Percentiles rank a stretch among this genome's conserved stretches.
These are phyloP conservation scores for Eulacestoma nigropectus DNA, from an alignment of 2,113 vertebrate species.

Conservation along the genomic window DNA sequence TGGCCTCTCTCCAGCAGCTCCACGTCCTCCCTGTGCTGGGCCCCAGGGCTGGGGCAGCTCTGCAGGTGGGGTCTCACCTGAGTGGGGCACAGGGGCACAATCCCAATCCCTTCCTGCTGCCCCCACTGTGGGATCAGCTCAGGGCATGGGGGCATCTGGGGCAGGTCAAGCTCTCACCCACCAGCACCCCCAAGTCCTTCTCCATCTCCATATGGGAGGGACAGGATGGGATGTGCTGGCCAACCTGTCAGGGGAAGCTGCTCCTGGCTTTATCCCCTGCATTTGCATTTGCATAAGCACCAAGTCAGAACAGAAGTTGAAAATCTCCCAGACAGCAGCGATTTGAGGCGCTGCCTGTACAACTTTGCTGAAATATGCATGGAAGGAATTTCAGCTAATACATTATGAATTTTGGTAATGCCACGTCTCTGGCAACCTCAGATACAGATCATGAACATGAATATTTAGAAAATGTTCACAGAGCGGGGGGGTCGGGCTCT, in stretches of 20 bases:
- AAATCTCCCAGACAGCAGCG: neutral
- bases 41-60: neutral
- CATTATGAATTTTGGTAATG: constrained; percentile 11
- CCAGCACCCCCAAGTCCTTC: neutral
- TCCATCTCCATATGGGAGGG: neutral
- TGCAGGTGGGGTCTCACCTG: neutral
- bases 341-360: neutral
- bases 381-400: neutral
- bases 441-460: neutral
- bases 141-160: fast-evolving
- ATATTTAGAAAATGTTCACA: neutral
- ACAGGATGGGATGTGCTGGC: neutral
- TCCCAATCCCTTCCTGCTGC: neutral
- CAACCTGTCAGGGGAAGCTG: neutral
- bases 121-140: fast-evolving
- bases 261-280: neutral
- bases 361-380: constrained; percentile 14
- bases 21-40: neutral
- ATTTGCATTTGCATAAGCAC: neutral
- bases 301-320: neutral
- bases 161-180: neutral
- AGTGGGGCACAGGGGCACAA: neutral
- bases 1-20: neutral
- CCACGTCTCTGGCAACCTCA: neutral
- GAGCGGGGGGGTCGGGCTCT: fast-evolving